Percentiles rank a stretch among this genome's conserved stretches.
These are phyloP conservation scores for Toxonevra muliebris DNA, from an alignment of 2,888 invertebrate genomes.

Conservation along the genomic window DNA sequence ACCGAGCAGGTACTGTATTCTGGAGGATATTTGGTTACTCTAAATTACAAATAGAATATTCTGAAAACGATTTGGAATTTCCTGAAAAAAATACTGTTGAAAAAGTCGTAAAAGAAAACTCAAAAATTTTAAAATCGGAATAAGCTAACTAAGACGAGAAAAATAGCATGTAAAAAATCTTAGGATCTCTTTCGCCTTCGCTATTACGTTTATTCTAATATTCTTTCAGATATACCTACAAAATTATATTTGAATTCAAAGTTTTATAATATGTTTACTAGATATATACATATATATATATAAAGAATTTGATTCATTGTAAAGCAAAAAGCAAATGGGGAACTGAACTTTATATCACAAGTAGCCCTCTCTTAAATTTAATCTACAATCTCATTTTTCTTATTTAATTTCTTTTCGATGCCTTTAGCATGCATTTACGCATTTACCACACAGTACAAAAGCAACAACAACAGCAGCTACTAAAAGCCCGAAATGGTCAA, in stretches of 20 bases:
- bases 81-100: no score
- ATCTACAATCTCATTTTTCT: slow-evolving; percentile 43
- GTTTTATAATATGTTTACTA: background rate
- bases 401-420: slow-evolving; percentile 40
- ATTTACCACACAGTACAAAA: slow-evolving; percentile 19
- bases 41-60: no score
- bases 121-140: no score
- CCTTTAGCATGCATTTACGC: slow-evolving; percentile 31
- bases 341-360: no score
- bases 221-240: background rate
- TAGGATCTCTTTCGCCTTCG: no score
- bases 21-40: no score
- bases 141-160: no score
- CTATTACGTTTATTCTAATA: background rate
- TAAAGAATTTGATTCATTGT: background rate
- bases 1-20: no score
- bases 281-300: background rate
- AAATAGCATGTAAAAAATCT: no score
- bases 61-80: no score
- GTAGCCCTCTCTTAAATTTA: slow-evolving; percentile 36
- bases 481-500: slow-evolving; percentile 35
- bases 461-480: slow-evolving; percentile 13
- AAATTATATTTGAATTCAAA: slow-evolving; percentile 5
- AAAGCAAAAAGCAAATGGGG: background rate
- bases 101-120: no score